These are phyloP conservation scores for Falco biarmicus DNA, from an alignment of 2,797 vertebrate genomes.

Conservation along the genomic window DNA sequence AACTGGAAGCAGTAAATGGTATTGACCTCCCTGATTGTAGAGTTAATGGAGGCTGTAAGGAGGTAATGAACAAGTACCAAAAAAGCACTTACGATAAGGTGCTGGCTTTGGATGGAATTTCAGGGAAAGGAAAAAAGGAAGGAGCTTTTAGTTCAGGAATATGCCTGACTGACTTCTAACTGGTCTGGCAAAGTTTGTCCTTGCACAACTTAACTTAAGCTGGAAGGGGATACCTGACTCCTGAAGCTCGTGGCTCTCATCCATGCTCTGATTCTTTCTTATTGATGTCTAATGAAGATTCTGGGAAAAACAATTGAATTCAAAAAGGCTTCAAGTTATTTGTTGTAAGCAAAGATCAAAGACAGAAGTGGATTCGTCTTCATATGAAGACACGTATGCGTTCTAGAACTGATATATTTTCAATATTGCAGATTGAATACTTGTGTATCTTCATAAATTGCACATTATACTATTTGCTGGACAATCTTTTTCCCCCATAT, in stretches of 20 bases:
- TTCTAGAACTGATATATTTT: background rate
- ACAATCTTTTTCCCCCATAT: background rate
- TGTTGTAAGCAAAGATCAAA: background rate
- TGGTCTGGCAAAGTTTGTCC: background rate
- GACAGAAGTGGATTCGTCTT: background rate
- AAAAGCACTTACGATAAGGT: background rate
- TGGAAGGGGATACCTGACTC: background rate
- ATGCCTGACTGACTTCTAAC: background rate
- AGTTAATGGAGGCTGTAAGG: background rate
- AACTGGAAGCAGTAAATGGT: background rate
- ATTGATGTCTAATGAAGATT: background rate
- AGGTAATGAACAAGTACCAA: background rate
- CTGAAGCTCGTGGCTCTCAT: background rate
- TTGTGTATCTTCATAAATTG: background rate
- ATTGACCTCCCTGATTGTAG: background rate
- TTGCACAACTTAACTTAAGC: background rate
- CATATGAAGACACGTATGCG: background rate
- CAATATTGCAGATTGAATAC: background rate
- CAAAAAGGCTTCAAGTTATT: background rate
- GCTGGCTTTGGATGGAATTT: background rate
- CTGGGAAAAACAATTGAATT: background rate
- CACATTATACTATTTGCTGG: background rate
- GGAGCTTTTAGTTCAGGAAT: background rate
- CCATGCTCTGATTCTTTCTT: background rate
- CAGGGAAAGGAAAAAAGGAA: background rate